These are phyloP conservation scores for Ceratitis capitata DNA, from an alignment of 1,140 invertebrate species.

Conservation along the genomic window DNA sequence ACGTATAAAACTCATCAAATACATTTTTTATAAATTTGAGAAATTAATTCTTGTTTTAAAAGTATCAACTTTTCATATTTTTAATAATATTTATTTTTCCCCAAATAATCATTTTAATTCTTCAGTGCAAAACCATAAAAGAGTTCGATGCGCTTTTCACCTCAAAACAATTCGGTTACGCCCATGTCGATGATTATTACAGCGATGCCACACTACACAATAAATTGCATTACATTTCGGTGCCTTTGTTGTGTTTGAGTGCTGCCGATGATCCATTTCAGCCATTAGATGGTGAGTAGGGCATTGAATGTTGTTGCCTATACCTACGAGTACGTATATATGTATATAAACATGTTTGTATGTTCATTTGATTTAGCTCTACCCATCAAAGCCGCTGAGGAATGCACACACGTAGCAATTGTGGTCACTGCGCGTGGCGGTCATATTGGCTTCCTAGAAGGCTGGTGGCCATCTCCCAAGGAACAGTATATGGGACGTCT, in stretches of 20 bases:
- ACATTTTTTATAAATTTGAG: too few relatives aligned
- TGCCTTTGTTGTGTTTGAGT: constrained; percentile 80
- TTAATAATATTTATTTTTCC: too few relatives aligned
- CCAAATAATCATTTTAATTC: not conserved
- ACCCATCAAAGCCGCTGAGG: constrained; percentile 72
- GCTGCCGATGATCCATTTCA: constrained; percentile 89
- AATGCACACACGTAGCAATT: constrained; percentile 77
- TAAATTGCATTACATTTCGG: constrained; percentile 76
- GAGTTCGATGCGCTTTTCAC: constrained; percentile 87
- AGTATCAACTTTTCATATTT: too few relatives aligned
- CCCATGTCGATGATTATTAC: constrained; percentile 84
- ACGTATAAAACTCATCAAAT: too few relatives aligned
- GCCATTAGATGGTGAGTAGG: constrained; percentile 72
- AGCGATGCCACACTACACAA: constrained; percentile 76
- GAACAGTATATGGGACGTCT: constrained; percentile 76
- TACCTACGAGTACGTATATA: too few relatives aligned
- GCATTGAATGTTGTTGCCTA: too few relatives aligned
- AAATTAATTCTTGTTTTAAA: too few relatives aligned
- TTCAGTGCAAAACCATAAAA: constrained; percentile 77
- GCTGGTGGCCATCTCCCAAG: constrained; percentile 71
- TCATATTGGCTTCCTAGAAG: constrained; percentile 87
- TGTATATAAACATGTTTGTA: too few relatives aligned
- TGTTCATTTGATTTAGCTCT: constrained; percentile 72
- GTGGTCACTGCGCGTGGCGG: constrained; percentile 81
- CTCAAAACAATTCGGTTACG: constrained; percentile 82